phyloP scores from a whole-genome alignment of 2,797 vertebrate species.

The Melanotaenia boesemani region DNA sequence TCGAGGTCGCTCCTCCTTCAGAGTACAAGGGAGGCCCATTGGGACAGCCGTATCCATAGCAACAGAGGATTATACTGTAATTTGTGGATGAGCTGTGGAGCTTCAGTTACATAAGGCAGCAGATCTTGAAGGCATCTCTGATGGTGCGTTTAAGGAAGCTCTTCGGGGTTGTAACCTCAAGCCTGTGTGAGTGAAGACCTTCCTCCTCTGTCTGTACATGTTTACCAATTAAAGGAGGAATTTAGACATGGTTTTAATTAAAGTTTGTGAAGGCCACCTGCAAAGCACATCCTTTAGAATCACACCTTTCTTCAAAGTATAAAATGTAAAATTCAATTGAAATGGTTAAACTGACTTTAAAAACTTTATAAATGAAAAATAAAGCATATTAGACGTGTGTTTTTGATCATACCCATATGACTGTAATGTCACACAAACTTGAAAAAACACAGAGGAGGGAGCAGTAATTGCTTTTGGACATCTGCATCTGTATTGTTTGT shows the following conservation, averaged over 20 bases:
- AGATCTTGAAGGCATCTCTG: constrained; percentile 70
- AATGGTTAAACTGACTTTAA: background rate
- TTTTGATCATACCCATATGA: background rate
- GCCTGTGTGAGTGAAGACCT: constrained; percentile 17
- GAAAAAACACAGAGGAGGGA: constrained; percentile 10
- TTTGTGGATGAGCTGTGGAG: constrained; percentile 68
- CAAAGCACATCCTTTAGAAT: background rate
- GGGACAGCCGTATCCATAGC: constrained; percentile 77
- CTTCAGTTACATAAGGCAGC: constrained; percentile 68
- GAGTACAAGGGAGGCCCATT: constrained; percentile 59
- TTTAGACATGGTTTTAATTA: background rate
- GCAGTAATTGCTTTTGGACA: constrained; percentile 39
- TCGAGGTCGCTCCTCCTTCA: constrained; percentile 65
- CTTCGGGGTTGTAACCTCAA: constrained; percentile 27
- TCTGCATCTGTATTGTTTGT: constrained; percentile 58
- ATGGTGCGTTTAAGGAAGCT: constrained; percentile 62
- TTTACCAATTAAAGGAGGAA: constrained; percentile 2
- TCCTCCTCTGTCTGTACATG: background rate
- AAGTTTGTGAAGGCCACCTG: background rate
- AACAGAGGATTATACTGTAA: constrained; percentile 75
- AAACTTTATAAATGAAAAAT: background rate
- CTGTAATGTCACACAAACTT: background rate
- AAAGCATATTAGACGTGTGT: background rate
- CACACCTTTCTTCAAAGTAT: accelerated
- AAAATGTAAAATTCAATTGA: background rate